A percentile compares a stretch with the other conserved stretches of the same genome.
Evolutionary conservation across 2,797 vertebrate species (phyloP).

Genomic region (Pelochelys cantorii): DNA sequence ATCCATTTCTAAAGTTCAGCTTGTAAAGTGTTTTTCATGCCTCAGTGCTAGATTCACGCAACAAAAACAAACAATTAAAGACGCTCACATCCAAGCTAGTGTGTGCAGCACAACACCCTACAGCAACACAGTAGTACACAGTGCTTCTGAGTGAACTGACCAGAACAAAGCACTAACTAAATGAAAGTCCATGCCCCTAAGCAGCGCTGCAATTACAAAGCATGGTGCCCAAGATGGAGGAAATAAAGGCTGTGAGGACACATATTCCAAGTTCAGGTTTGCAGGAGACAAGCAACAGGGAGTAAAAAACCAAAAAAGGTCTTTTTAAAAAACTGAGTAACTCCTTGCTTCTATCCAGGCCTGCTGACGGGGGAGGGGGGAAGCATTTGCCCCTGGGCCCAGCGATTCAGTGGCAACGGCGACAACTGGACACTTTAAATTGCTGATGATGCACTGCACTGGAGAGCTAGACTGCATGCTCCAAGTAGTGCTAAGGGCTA

Average conservation of each 20-base stretch:
- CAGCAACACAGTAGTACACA: background rate
- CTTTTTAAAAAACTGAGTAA: slow-evolving; percentile 13
- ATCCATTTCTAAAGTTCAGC: slow-evolving; percentile 33
- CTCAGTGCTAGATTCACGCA: slow-evolving; percentile 40
- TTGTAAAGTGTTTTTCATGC: background rate
- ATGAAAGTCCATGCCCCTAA: background rate
- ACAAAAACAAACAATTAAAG: slow-evolving; percentile 12
- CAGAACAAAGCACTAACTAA: background rate
- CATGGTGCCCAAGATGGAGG: background rate
- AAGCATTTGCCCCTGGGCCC: too few relatives aligned
- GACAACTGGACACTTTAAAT: too few relatives aligned
- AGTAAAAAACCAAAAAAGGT: slow-evolving; percentile 9
- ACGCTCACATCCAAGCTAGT: background rate
- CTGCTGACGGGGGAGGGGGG: too few relatives aligned
- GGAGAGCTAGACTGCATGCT: too few relatives aligned
- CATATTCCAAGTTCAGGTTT: background rate
- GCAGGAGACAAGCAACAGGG: background rate
- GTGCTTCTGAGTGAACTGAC: fast-evolving
- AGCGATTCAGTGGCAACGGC: too few relatives aligned
- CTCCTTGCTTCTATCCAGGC: background rate
- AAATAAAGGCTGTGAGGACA: background rate
- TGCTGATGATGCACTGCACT: too few relatives aligned
- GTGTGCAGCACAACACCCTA: background rate
- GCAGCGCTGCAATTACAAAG: background rate
- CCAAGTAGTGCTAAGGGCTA: too few relatives aligned